phyloP scores from a whole-genome alignment of 2,113 vertebrate species.

The Corvus hawaiiensis region DNA sequence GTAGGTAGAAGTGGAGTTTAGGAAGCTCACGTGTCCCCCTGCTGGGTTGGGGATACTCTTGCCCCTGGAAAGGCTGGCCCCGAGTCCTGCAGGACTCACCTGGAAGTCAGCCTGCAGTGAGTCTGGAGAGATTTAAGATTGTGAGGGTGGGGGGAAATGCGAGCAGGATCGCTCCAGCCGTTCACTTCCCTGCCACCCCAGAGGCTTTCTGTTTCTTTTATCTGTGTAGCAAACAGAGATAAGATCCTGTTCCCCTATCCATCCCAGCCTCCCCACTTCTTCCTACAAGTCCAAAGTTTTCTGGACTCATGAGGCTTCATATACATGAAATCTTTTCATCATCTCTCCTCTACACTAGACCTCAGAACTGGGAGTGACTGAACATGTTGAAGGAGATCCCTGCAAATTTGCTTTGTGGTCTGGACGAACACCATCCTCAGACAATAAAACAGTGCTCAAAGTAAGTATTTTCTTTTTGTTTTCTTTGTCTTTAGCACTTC shows the following conservation, averaged over 20 bases:
- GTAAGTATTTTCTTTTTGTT: conserved; percentile 64
- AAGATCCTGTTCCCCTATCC: not conserved
- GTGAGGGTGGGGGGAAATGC: not conserved
- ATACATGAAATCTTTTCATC: not conserved
- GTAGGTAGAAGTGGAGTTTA: not conserved
- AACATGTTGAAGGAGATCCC: conserved; percentile 97
- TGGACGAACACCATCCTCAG: conserved; percentile 94
- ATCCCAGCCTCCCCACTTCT: not conserved
- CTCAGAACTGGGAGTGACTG: conserved; percentile 94
- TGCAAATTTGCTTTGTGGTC: conserved; percentile 99
- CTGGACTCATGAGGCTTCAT: not conserved
- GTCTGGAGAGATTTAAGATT: not conserved
- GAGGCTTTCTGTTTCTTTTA: not conserved
- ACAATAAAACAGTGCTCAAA: conserved; percentile 97
- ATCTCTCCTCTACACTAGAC: conserved; percentile 80
- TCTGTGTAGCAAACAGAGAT: not conserved
- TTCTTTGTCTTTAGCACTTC: not conserved
- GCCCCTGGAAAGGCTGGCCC: not conserved
- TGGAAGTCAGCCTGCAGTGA: not conserved
- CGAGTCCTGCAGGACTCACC: not conserved
- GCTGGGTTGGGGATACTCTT: not conserved
- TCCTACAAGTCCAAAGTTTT: not conserved
- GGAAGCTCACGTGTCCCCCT: not conserved
- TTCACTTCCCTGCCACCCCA: not conserved
- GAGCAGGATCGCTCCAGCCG: not conserved